Evolutionary conservation across 2,113 vertebrate species (phyloP).

Genomic region (Cichladusa arquata): DNA sequence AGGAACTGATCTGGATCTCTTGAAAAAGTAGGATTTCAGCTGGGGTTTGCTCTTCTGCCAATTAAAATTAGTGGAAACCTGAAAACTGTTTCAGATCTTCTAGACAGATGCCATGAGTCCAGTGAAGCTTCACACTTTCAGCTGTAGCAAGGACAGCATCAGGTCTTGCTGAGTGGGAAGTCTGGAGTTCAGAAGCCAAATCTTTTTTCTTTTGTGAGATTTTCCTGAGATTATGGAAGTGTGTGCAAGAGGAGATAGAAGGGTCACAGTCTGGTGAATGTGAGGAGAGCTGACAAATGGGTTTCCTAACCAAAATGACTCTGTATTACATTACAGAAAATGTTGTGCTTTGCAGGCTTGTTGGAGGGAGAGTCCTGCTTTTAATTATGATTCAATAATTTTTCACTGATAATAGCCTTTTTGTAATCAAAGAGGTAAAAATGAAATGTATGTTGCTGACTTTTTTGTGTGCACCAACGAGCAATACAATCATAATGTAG

Average conservation of each 20-base stretch:
- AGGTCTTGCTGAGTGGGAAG: background rate
- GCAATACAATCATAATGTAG: background rate
- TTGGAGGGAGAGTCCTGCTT: background rate
- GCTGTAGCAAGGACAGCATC: rapidly evolving
- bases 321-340: background rate
- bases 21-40: background rate
- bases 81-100: background rate
- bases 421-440: conserved; percentile 43
- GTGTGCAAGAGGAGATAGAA: background rate
- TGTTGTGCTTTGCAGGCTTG: background rate
- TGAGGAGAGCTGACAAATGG: background rate
- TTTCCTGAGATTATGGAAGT: background rate
- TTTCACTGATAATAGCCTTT: conserved; percentile 41
- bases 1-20: background rate
- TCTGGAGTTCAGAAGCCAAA: background rate
- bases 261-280: background rate
- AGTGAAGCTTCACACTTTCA: background rate
- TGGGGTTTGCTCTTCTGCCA: rapidly evolving
- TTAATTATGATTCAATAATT: conserved; percentile 20
- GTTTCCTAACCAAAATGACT: background rate
- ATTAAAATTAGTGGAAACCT: background rate
- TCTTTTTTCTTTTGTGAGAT: background rate
- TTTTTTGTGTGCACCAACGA: background rate
- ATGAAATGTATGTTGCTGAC: background rate
- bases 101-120: background rate